Conservation (phyloP, 2,888 invertebrate genomes). For the Carcina quercana region DNA sequence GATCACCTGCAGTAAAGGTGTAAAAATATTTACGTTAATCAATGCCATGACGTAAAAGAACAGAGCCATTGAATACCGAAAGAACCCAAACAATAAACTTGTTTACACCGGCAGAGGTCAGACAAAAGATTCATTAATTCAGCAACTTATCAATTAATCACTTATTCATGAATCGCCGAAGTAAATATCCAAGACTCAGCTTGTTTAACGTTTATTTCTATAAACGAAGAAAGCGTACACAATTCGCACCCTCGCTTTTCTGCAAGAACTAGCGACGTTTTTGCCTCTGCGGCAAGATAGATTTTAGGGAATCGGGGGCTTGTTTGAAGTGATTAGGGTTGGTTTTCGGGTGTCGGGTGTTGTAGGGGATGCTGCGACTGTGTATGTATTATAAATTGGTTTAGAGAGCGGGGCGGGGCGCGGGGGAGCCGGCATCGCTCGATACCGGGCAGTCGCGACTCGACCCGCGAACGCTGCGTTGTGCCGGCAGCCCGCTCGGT, state of each 20-base stretch:
- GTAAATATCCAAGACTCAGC: constrained; percentile 13
- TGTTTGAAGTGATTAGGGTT: constrained; percentile 25
- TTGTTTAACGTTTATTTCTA: constrained; percentile 38
- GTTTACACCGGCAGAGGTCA: background rate
- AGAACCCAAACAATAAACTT: too few species aligned
- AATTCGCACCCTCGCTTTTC: constrained; percentile 66
- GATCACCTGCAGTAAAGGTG: too few species aligned
- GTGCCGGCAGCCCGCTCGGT: background rate
- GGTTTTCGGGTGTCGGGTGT: constrained; percentile 22
- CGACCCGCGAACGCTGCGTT: constrained; percentile 34
- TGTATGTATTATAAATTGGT: constrained; percentile 75
- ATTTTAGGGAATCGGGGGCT: constrained; percentile 21
- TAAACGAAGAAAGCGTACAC: constrained; percentile 52
- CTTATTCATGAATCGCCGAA: too few species aligned
- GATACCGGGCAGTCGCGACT: constrained; percentile 62
- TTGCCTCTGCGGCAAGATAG: constrained; percentile 63
- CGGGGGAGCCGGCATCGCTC: constrained; percentile 52
- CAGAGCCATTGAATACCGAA: too few species aligned
- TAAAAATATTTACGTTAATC: too few species aligned
- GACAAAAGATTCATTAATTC: constrained; percentile 2
- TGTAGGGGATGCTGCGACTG: constrained; percentile 68
- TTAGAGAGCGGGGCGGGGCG: constrained; percentile 65
- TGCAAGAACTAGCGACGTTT: constrained; percentile 61
- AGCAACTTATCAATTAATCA: constrained; percentile 8
- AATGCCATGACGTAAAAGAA: too few species aligned